These are phyloP conservation scores for Pyrocephalus nanus DNA, from an alignment of 2,797 vertebrate species.

Conservation along the genomic window DNA sequence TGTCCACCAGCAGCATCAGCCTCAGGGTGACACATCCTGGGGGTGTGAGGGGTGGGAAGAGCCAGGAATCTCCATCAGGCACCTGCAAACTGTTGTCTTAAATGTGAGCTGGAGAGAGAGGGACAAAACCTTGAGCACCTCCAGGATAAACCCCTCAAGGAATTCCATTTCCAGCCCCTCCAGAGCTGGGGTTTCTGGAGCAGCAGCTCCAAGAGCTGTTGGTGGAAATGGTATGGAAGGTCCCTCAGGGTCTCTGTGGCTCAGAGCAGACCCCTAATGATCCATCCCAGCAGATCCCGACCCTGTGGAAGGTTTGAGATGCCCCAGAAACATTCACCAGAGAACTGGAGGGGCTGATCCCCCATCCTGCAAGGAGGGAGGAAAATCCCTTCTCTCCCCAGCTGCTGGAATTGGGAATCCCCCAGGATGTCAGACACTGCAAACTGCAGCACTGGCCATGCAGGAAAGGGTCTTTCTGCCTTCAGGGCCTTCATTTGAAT, in stretches of 20 bases:
- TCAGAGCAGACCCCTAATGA: background rate
- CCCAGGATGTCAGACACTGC: no score
- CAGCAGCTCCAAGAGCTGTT: background rate
- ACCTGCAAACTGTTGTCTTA: background rate
- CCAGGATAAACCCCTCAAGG: background rate
- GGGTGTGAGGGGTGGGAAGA: fast-evolving
- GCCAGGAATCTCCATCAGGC: background rate
- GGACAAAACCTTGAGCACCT: background rate
- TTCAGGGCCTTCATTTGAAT: background rate
- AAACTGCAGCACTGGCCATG: background rate
- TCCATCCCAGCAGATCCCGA: background rate
- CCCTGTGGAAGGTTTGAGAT: background rate
- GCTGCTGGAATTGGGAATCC: background rate
- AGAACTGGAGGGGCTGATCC: background rate
- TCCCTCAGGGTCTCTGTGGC: background rate
- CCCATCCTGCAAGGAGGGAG: background rate
- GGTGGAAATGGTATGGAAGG: background rate
- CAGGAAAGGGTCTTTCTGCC: background rate
- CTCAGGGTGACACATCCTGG: background rate
- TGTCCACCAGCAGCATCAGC: background rate
- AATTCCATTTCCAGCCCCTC: no score
- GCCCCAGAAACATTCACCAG: background rate
- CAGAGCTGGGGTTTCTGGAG: background rate
- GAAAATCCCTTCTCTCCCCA: background rate
- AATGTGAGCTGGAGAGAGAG: background rate